phyloP scores from a whole-genome alignment of 2,888 invertebrate species.

The Cryptocheilus praepositus region DNA sequence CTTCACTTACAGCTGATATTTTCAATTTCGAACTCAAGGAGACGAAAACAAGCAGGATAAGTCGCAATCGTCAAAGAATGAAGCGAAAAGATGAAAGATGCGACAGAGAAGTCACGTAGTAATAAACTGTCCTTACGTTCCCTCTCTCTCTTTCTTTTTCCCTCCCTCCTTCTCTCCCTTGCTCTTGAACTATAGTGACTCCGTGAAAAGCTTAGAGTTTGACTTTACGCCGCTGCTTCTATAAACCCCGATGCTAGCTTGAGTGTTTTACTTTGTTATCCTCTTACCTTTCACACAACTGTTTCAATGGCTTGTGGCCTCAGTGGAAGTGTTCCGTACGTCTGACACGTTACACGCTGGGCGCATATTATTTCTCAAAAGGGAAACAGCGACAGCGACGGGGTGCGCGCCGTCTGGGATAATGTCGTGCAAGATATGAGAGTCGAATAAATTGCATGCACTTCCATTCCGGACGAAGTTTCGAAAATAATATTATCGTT shows the following conservation, averaged over 20 bases:
- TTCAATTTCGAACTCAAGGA: too few species aligned
- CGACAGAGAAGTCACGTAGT: conserved; percentile 36
- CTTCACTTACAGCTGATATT: too few species aligned
- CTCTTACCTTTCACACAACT: conserved; percentile 52
- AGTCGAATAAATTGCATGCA: not conserved
- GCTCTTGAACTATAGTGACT: not conserved
- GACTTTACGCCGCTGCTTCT: conserved; percentile 40
- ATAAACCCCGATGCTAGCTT: conserved; percentile 42
- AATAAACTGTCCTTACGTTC: conserved; percentile 45
- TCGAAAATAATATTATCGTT: too few species aligned
- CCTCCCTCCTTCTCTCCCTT: conserved; percentile 9
- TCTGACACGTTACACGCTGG: conserved; percentile 1
- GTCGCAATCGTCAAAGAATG: too few species aligned
- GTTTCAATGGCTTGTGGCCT: conserved; percentile 34
- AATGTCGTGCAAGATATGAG: not conserved
- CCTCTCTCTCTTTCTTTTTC: conserved; percentile 29
- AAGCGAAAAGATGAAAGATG: conserved; percentile 15
- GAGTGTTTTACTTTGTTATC: conserved; percentile 63
- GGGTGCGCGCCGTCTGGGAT: not conserved
- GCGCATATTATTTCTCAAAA: not conserved
- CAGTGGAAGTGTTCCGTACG: not conserved
- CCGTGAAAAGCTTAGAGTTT: conserved; percentile 49
- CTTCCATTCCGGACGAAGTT: too few species aligned
- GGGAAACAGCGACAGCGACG: not conserved
- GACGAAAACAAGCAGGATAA: too few species aligned